A percentile compares a stretch with the other conserved stretches of the same genome.
Evolutionary conservation across 2,888 invertebrate species (phyloP).

Genomic region (Tetramorium bicarinatum): DNA sequence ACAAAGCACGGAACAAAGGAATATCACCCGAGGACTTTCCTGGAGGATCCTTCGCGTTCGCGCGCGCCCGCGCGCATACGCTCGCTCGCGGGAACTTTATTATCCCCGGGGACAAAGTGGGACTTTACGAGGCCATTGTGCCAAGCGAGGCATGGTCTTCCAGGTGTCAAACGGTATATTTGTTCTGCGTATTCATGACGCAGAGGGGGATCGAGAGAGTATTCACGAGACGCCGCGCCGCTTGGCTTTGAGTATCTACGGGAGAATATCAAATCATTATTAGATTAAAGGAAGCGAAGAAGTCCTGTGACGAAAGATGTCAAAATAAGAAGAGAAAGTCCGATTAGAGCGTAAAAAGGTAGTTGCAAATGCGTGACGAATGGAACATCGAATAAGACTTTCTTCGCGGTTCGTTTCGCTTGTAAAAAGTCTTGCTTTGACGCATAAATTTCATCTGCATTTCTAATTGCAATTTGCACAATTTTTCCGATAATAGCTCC

Average conservation of each 20-base stretch:
- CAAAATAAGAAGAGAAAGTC: neutral
- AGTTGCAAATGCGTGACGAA: neutral
- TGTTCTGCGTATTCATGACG: constrained; percentile 57
- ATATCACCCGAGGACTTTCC: constrained; percentile 63
- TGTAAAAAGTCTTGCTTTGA: neutral
- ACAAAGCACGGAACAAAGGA: constrained; percentile 74
- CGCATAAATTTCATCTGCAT: neutral
- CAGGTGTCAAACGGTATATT: constrained; percentile 77
- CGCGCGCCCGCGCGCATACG: constrained; percentile 30
- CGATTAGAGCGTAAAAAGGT: neutral
- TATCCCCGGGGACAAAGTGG: constrained; percentile 74
- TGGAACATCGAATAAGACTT: neutral
- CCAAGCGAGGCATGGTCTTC: constrained; percentile 51
- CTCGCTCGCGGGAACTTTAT: constrained; percentile 70
- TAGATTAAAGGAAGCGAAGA: constrained; percentile 19
- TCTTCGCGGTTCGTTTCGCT: neutral
- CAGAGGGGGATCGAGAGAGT: neutral
- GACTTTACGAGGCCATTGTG: constrained; percentile 66
- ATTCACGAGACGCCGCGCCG: neutral
- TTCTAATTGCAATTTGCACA: neutral
- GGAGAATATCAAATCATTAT: constrained; percentile 23
- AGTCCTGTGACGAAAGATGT: neutral
- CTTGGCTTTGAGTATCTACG: constrained; percentile 1
- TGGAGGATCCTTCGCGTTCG: constrained; percentile 49
- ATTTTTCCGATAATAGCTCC: neutral